A percentile compares a stretch with the other conserved stretches of the same genome.
Evolutionary conservation across 2,797 vertebrate species (phyloP).

Genomic region (Smutsia temminckii): DNA sequence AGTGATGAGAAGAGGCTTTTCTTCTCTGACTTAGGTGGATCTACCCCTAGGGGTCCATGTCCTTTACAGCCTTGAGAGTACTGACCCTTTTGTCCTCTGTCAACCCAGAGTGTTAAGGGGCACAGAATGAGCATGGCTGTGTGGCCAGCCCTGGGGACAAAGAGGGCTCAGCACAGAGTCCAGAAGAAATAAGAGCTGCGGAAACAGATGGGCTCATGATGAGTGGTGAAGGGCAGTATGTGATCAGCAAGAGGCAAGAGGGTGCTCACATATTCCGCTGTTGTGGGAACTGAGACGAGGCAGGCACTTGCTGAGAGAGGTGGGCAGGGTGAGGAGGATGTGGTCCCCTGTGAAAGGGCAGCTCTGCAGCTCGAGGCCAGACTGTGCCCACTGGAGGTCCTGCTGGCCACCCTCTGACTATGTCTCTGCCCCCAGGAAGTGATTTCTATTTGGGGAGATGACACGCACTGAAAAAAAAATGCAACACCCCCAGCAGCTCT

Average conservation of each 20-base stretch:
- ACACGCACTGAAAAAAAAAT: conserved; percentile 48
- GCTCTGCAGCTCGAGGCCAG: neutral
- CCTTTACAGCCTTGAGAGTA: neutral
- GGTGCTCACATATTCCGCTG: too few relatives aligned
- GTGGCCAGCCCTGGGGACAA: neutral
- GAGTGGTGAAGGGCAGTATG: neutral
- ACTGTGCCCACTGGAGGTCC: neutral
- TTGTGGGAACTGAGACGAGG: neutral
- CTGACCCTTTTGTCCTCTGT: neutral
- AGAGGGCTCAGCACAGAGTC: neutral
- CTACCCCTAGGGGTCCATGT: neutral
- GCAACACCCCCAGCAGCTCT: neutral
- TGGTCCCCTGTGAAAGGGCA: neutral
- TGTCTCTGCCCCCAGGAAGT: neutral
- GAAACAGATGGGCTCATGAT: neutral
- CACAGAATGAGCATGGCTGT: neutral
- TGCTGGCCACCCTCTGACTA: neutral
- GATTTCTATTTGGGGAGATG: conserved; percentile 71
- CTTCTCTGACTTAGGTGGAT: neutral
- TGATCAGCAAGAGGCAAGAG: neutral
- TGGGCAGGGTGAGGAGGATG: neutral
- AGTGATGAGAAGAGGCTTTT: neutral
- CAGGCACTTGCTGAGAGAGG: neutral
- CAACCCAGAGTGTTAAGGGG: neutral
- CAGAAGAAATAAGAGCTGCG: neutral